Evolutionary conservation across 1,140 invertebrate species (phyloP), one percentile per base, ranked within the genome.

Genomic region (Drosophila nasuta): DNA sequence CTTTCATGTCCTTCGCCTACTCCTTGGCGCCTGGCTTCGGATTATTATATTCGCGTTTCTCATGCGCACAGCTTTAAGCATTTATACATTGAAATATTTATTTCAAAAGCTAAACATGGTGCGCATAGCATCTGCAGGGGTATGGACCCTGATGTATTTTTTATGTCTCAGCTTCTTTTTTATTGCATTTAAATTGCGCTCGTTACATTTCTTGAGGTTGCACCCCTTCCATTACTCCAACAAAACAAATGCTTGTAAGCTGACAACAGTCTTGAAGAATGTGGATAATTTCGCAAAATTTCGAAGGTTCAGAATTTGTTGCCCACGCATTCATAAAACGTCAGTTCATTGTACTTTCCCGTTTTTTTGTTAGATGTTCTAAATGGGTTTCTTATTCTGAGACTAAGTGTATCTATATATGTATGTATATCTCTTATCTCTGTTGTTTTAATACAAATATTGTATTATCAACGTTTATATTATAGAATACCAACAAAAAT

Each of bases 31-130:
- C 71, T 75, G 77, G 82, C 66, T 69, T 64, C 82, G 83, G 85
- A 87, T 87, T 87, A 87, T 87, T 87, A 87, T 87, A 88, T 87
- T 83, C 83, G 77, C 83, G 77, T 87, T 87, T 87, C 80, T 87
- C 83, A 87, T 72, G 75, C 75, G 78, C 82, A 75, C 75, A 78
- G 77, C 81, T 85, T 86, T 79, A 74, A 81, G 75, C 62, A 74
- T 68, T 75, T 69, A 41, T 63, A 45, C 56, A 67, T 85, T 86
- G 75, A 85, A 86, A 86, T 86, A 86, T 86, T 86, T 81, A 86
- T 85, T 81, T 78, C 60, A 72, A 79, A 71, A 76, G 69, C 67
- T 64, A 45, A 77, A 74, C 77, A 54, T 73, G 48, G 41, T 67
- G 56, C 60, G 70, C 62, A 75, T 63, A 59, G 52, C 75, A 67